A percentile compares a stretch with the other conserved stretches of the same genome.
These are phyloP conservation scores for Hirtodrosophila alboralis DNA, from an alignment of 2,888 invertebrate genomes.

Conservation along the genomic window DNA sequence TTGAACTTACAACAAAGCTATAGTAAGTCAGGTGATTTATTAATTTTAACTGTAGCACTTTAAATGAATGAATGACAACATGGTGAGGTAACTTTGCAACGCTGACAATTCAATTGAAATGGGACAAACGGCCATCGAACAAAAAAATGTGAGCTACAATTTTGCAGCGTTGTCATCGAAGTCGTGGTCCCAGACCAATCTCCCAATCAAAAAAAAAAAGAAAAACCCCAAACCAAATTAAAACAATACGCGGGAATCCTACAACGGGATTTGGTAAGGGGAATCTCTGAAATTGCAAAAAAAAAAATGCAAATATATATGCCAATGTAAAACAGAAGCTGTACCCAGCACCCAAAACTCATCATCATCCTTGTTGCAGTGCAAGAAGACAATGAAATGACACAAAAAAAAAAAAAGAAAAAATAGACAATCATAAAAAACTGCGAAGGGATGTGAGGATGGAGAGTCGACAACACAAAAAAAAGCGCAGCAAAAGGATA, in stretches of 20 bases:
- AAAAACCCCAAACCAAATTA: conserved; percentile 51
- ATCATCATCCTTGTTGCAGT: conserved; percentile 43
- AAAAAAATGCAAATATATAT: conserved; percentile 62
- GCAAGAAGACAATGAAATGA: conserved; percentile 55
- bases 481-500: conserved; percentile 26
- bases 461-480: conserved; percentile 1
- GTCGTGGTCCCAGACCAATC: background rate
- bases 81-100: conserved; percentile 41
- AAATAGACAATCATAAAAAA: conserved; percentile 8
- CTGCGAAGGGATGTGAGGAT: conserved; percentile 22
- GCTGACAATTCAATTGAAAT: conserved; percentile 72
- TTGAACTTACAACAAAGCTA: background rate
- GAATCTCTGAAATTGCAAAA: conserved; percentile 19
- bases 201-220: conserved; percentile 5
- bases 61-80: conserved; percentile 20
- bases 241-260: conserved; percentile 44
- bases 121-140: conserved; percentile 15
- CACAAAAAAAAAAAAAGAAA: conserved; percentile 34
- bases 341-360: conserved; percentile 12
- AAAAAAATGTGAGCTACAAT: conserved; percentile 42
- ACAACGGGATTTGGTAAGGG: conserved; percentile 13
- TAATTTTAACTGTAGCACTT: conserved; percentile 9
- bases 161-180: conserved; percentile 57
- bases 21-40: background rate
- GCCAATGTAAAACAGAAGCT: conserved; percentile 53